Percentiles rank a stretch among this genome's conserved stretches.
These are phyloP conservation scores for Trichogramma dendrolimi DNA, from an alignment of 2,888 invertebrate species.

Conservation along the genomic window DNA sequence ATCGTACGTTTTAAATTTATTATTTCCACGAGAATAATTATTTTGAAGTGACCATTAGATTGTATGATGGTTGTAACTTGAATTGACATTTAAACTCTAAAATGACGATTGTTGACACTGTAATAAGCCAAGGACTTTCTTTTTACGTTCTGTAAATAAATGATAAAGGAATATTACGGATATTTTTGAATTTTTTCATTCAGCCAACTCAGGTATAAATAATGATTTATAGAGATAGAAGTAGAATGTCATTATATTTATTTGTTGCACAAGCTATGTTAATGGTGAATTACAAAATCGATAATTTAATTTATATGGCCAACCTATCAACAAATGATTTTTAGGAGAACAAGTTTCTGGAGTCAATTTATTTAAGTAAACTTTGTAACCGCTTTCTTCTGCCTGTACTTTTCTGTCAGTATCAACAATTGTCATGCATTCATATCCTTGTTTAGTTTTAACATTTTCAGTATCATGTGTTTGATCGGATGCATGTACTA, in stretches of 20 bases:
- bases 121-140: constrained; percentile 7
- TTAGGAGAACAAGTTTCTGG: constrained; percentile 86
- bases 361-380: constrained; percentile 70
- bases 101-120: too few species aligned
- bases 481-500: constrained; percentile 90
- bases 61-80: too few species aligned
- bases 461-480: constrained; percentile 72
- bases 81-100: too few species aligned
- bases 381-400: constrained; percentile 70
- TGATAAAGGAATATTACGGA: constrained; percentile 2
- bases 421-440: constrained; percentile 86
- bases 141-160: constrained; percentile 20
- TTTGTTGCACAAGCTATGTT: background rate
- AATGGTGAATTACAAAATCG: constrained; percentile 13
- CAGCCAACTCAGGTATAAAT: background rate
- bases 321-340: constrained; percentile 79
- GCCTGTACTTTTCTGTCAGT: constrained; percentile 77
- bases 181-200: constrained; percentile 5
- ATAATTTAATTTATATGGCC: constrained; percentile 37
- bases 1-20: too few species aligned
- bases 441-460: constrained; percentile 70
- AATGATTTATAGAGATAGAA: background rate
- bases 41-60: too few species aligned
- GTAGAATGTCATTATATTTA: background rate
- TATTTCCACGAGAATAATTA: too few species aligned